Base-by-base conservation (phyloP, 2,113 vertebrate species). In the Rutilus rutilus region DNA sequence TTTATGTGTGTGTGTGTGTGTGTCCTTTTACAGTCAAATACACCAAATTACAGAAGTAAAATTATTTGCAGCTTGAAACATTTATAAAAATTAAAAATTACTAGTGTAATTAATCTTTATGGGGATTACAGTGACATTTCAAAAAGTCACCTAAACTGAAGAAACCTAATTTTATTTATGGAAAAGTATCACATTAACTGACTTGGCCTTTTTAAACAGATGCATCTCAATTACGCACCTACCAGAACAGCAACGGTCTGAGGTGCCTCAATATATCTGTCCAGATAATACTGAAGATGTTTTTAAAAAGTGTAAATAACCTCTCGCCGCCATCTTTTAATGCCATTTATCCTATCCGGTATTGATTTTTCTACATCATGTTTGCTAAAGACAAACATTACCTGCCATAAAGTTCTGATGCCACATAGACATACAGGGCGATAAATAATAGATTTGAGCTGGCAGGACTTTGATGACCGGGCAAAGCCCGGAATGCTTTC, bases 401-500 rank as follows among this genome's bases (percentile, higher is more conserved):
- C 93, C 91, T 85, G 83, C 88, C 93, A 93, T 93, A 94, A 96
- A 96, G 89, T 93, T 93, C 89, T 93, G 93, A 91, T 90, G 94
- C 91, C 90, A 94, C 88, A 94, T 93, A 92, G 92, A 92, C 91
- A 89, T 92, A 93, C 92, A 80, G 12, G 93, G 92, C 94, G 92
- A 96, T 96, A 96, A 96, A 96, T 96, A 96, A 96, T 91, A 93
- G 91, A 95, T 94, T 93, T 91, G 88, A 89, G 87, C 89, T 94
- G 94, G 95, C 95, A 96, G 91, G 93, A 94, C 93, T 95, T 92
- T 96, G 95, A 97, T 96, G 95, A 96, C 92, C 94, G 94, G 92
- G 95, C 93, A 96, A 95, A 95, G 93, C 93, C 94, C 45, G 79
- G 95, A 88, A 94, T 93, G 94, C 94, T 96, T 96, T 96, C 94